phyloP scores from a whole-genome alignment of 2,888 invertebrate genomes.

The Epistrophe grossulariae region DNA sequence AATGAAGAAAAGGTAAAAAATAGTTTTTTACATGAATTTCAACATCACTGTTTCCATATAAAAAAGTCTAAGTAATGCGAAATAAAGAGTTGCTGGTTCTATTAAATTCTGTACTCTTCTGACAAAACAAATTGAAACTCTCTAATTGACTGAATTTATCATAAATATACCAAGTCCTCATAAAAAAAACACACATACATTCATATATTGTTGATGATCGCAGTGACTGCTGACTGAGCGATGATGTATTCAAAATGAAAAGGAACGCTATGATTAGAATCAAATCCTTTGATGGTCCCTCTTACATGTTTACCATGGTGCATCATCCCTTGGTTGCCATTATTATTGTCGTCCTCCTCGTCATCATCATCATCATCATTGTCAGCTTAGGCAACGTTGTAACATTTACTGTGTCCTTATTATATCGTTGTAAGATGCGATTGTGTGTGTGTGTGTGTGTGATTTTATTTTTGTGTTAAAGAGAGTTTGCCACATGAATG shows the following conservation, averaged over 20 bases:
- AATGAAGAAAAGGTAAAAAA: too few species aligned
- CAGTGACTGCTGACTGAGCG: conserved; percentile 64
- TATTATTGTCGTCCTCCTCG: conserved; percentile 19
- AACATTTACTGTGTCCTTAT: conserved; percentile 65
- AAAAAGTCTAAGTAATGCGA: too few species aligned
- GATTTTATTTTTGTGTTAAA: conserved; percentile 19
- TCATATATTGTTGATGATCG: conserved; percentile 29
- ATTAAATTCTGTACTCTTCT: not conserved
- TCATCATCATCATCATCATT: conserved; percentile 18
- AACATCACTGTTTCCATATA: too few species aligned
- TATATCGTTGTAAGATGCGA: conserved; percentile 53
- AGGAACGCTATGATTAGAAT: conserved; percentile 67
- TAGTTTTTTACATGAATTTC: too few species aligned
- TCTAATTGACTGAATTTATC: conserved; percentile 18
- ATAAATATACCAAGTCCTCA: not conserved
- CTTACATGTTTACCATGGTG: conserved; percentile 45
- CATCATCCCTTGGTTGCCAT: conserved; percentile 8
- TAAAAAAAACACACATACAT: not conserved
- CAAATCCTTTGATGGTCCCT: conserved; percentile 66
- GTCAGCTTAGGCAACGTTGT: conserved; percentile 34
- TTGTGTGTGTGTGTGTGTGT: conserved; percentile 17
- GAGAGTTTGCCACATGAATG: conserved; percentile 49
- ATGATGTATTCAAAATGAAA: conserved; percentile 65
- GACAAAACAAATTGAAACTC: not conserved
- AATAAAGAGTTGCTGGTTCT: not conserved